Conservation (phyloP, 2,797 vertebrate genomes). For the Glyptemys insculpta region DNA sequence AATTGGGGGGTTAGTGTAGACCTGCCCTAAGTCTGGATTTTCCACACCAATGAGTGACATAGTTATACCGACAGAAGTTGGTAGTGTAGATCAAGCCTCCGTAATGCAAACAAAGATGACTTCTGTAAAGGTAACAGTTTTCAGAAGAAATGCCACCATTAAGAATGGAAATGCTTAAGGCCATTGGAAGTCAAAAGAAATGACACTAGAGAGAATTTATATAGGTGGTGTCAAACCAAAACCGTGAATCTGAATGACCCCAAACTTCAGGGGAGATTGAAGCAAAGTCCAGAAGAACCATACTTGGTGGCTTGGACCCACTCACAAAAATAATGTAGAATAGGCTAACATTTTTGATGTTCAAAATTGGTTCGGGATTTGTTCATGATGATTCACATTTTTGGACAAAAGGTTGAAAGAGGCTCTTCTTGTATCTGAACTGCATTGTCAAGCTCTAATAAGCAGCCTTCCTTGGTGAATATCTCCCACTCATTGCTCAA, state of each 20-base stretch:
- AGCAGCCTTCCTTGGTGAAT: accelerated
- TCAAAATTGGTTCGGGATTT: neutral
- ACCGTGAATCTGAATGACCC: slow-evolving; percentile 52
- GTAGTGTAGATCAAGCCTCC: neutral
- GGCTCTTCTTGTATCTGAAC: neutral
- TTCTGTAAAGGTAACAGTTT: slow-evolving; percentile 23
- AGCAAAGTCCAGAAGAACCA: neutral
- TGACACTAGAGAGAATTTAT: slow-evolving; percentile 10
- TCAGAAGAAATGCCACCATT: slow-evolving; percentile 48
- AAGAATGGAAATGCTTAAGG: slow-evolving; percentile 66
- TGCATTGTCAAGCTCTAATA: neutral
- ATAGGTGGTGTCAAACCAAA: slow-evolving; percentile 47
- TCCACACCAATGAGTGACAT: neutral
- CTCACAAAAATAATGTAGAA: slow-evolving; percentile 21
- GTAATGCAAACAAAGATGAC: neutral
- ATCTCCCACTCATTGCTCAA: slow-evolving; percentile 22
- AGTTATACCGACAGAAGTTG: neutral
- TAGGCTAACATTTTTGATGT: slow-evolving; percentile 1
- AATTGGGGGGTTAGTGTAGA: no score
- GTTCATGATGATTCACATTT: neutral
- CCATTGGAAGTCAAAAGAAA: neutral
- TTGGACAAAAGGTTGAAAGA: neutral
- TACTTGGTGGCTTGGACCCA: neutral
- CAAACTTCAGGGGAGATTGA: slow-evolving; percentile 32
- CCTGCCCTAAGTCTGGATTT: neutral